phyloP scores from a whole-genome alignment of 2,888 invertebrate genomes.

The Leucoptera coffeella region DNA sequence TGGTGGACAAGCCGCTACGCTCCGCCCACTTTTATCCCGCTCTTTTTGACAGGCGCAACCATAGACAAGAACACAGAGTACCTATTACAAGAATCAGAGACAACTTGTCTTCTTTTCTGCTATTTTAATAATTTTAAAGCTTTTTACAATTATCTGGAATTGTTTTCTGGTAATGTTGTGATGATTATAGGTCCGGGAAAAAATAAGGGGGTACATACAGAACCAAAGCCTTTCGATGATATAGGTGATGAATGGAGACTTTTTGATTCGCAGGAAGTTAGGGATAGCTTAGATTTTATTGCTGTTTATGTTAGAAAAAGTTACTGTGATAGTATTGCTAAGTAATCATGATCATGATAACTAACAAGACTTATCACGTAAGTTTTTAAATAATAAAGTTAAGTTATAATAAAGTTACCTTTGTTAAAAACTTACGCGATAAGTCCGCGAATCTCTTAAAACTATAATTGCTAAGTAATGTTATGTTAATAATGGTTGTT shows the following conservation, averaged over 20 bases:
- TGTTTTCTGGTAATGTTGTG: conserved; percentile 58
- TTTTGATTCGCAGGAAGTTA: conserved; percentile 50
- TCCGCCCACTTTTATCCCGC: conserved; percentile 62
- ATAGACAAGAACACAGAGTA: conserved; percentile 22
- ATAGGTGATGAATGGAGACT: conserved; percentile 56
- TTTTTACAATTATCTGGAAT: conserved; percentile 60
- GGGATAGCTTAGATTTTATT: conserved; percentile 58
- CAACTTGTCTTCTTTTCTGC: conserved; percentile 66
- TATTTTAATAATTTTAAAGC: conserved; percentile 72
- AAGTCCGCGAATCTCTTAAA: too few species aligned
- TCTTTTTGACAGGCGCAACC: conserved; percentile 44
- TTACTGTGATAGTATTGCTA: too few species aligned
- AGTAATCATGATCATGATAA: too few species aligned
- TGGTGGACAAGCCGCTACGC: conserved; percentile 80
- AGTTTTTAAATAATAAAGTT: too few species aligned
- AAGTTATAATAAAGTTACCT: too few species aligned
- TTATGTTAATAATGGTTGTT: too few species aligned
- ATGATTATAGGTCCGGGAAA: conserved; percentile 71
- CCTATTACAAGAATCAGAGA: conserved; percentile 25
- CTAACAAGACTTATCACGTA: too few species aligned
- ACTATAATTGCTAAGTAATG: too few species aligned
- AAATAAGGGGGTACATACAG: conserved; percentile 60
- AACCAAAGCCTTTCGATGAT: conserved; percentile 61
- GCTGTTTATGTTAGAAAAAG: conserved; percentile 43
- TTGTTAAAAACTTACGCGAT: too few species aligned